Conservation (phyloP, 2,888 invertebrate species). For the Stomorhina lunata region DNA sequence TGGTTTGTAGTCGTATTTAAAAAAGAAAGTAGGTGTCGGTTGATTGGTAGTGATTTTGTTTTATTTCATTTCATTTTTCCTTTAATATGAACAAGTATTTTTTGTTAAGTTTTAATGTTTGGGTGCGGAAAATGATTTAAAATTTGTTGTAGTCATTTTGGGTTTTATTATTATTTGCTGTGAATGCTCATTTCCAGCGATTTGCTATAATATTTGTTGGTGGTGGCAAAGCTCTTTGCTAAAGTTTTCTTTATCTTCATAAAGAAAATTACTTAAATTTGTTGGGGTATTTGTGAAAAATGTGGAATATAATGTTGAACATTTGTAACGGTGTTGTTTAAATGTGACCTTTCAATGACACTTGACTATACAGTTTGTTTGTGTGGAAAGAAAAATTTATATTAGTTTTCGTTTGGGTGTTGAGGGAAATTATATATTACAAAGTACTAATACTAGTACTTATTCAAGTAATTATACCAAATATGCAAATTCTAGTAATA, state of each 20-base stretch:
- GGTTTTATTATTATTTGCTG: not conserved
- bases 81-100: not conserved
- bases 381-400: not conserved
- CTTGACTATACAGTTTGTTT: slow-evolving; percentile 26
- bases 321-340: slow-evolving; percentile 25
- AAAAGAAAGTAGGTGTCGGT: slow-evolving; percentile 63
- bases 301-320: not conserved
- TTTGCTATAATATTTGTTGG: not conserved
- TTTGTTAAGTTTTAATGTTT: slow-evolving; percentile 32
- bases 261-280: slow-evolving; percentile 26
- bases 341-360: slow-evolving; percentile 64
- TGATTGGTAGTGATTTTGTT: slow-evolving; percentile 58
- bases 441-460: too few species aligned
- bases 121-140: slow-evolving; percentile 61
- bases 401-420: not conserved
- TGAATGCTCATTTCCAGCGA: slow-evolving; percentile 16
- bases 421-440: too few species aligned
- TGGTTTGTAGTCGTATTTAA: slow-evolving; percentile 5
- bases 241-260: slow-evolving; percentile 36
- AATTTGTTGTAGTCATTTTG: slow-evolving; percentile 38
- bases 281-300: not conserved
- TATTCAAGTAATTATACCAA: too few species aligned
- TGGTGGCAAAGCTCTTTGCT: not conserved
- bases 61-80: slow-evolving; percentile 34
- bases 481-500: too few species aligned